Evolutionary conservation across 2,113 vertebrate genomes (phyloP), one percentile per base, ranked within the genome.

Genomic region (Salvelinus namaycush): DNA sequence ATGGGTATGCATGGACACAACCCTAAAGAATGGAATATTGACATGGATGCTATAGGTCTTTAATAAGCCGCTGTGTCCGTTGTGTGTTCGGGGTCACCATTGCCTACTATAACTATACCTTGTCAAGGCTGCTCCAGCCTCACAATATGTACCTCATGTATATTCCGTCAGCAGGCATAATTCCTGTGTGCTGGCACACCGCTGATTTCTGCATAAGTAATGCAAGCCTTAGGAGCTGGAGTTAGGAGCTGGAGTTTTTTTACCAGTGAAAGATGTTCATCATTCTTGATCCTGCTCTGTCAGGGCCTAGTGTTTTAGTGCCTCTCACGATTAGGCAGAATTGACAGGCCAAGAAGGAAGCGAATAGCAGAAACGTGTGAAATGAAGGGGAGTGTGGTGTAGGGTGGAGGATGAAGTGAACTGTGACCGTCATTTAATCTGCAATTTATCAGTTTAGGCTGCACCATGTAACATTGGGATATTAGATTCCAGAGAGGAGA

Each of bases 401-500:
- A 20, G 85, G 87, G 84, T 88, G 84, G 82, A 92, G 92, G 92
- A 92, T 94, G 94, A 94, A 94, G 94, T 95, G 95, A 92, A 95
- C 94, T 95, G 94, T 95, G 94, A 94, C 93, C 94, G 92, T 94
- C 94, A 93, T 94, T 96, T 96, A 95, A 95, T 96, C 94, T 94
- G 94, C 94, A 96, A 95, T 96, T 94, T 95, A 97, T 96, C 95
- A 95, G 94, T 94, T 96, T 95, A 92, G 93, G 91, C 89, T 92
- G 92, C 91, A 93, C 9, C 39, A 44, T 44, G 39, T 44, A 44
- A 44, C 93, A 91, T 92, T 87, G 78, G 80, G 88, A 93, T 92
- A 95, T 94, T 94, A 93, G 93, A 90, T 94, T 93, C 90, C 76
- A 62, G 91, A 87, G 84, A 90, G 39, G 39, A 44, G 87, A 91